Percentiles rank a stretch among this genome's conserved stretches.
Evolutionary conservation across 2,113 vertebrate genomes (phyloP).

Genomic region (Sinocyclocheilus rhinocerous): DNA sequence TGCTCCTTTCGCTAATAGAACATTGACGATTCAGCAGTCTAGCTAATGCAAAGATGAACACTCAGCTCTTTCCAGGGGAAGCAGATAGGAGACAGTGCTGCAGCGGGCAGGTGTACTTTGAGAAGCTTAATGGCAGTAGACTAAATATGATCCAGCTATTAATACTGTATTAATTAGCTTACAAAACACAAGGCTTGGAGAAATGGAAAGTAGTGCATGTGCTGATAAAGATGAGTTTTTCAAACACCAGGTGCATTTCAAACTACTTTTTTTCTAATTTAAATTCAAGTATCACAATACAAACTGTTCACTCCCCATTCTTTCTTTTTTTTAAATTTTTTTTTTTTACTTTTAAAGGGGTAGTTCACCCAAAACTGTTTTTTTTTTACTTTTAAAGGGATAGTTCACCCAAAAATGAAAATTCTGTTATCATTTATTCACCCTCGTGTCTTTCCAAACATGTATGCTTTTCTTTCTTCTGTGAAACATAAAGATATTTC

Average conservation of each 20-base stretch:
- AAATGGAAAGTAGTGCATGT: not conserved
- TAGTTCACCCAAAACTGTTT: not conserved
- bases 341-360: not conserved
- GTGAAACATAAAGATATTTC: not conserved
- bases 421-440: not conserved
- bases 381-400: not conserved
- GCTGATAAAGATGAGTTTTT: not conserved
- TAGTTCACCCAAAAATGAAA: not conserved
- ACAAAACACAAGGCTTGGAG: constrained; percentile 28
- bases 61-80: constrained; percentile 35
- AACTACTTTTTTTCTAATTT: not conserved
- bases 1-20: constrained; percentile 67
- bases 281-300: not conserved
- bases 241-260: constrained; percentile 1
- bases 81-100: constrained; percentile 13
- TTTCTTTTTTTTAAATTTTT: not conserved
- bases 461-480: not conserved
- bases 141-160: constrained; percentile 34
- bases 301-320: not conserved
- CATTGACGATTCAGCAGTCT: constrained; percentile 71
- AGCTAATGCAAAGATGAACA: constrained; percentile 34
- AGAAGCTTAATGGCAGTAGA: constrained; percentile 25
- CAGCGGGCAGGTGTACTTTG: constrained; percentile 11
- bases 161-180: constrained; percentile 27
- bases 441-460: not conserved